These are phyloP conservation scores for Solea solea DNA, from an alignment of 2,113 vertebrate genomes.

Conservation along the genomic window DNA sequence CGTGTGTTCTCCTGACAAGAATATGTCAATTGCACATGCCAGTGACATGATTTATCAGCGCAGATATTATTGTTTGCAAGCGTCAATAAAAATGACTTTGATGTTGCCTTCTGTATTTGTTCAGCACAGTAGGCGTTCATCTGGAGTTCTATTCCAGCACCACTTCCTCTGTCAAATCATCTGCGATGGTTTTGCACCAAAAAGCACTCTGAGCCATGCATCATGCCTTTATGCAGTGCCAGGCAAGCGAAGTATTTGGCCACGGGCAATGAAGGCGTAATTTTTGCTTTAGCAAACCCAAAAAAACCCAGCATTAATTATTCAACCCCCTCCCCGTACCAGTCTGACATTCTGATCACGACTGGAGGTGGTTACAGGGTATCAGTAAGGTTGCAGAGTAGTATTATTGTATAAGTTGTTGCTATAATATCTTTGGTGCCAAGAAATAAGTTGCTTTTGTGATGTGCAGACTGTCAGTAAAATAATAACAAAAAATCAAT, in stretches of 20 bases:
- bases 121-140: conserved; percentile 49
- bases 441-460: conserved; percentile 40
- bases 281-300: conserved; percentile 66
- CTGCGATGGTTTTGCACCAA: conserved; percentile 54
- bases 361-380: conserved; percentile 64
- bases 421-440: conserved; percentile 56
- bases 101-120: conserved; percentile 40
- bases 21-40: conserved; percentile 39
- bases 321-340: conserved; percentile 64
- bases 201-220: conserved; percentile 55
- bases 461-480: conserved; percentile 44
- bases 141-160: conserved; percentile 36
- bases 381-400: conserved; percentile 61
- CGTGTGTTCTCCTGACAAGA: conserved; percentile 29
- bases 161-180: conserved; percentile 59
- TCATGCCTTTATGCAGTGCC: conserved; percentile 52
- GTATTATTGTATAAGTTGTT: conserved; percentile 11
- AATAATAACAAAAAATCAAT: conserved; percentile 8
- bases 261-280: conserved; percentile 55
- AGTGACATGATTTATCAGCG: conserved; percentile 45
- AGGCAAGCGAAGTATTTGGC: conserved; percentile 69
- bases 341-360: conserved; percentile 70
- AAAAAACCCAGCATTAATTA: conserved; percentile 76
- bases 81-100: conserved; percentile 38
- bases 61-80: conserved; percentile 36